These are phyloP conservation scores for Deilephila porcellus DNA, from an alignment of 2,888 invertebrate species.

Conservation along the genomic window DNA sequence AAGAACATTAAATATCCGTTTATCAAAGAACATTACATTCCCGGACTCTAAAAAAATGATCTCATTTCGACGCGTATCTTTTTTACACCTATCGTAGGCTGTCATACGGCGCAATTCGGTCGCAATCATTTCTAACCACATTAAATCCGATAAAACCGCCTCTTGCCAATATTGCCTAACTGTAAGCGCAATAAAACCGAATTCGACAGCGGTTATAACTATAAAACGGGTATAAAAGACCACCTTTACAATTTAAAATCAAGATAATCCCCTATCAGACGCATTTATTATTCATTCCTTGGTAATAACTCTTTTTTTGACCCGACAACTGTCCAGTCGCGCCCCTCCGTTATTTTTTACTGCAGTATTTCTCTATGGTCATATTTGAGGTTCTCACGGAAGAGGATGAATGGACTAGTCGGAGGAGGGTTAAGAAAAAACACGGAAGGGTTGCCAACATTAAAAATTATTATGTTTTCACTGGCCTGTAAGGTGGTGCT, in stretches of 20 bases:
- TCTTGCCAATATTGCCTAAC: conserved; percentile 28
- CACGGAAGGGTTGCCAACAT: conserved; percentile 81
- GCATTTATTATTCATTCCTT: conserved; percentile 70
- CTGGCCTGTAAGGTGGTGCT: conserved; percentile 69
- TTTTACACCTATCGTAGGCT: neutral
- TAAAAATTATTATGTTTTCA: conserved; percentile 78
- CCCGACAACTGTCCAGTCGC: conserved; percentile 77
- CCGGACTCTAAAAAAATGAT: no score
- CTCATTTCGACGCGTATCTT: neutral
- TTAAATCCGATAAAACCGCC: conserved; percentile 2
- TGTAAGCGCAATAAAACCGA: conserved; percentile 26
- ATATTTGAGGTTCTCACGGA: conserved; percentile 82
- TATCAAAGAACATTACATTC: no score
- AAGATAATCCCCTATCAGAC: conserved; percentile 63
- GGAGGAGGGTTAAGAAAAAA: conserved; percentile 64
- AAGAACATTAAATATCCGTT: neutral
- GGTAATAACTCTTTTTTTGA: conserved; percentile 67
- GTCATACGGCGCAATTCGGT: neutral
- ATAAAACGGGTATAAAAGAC: conserved; percentile 36
- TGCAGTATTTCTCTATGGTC: conserved; percentile 71
- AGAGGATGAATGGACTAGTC: conserved; percentile 74
- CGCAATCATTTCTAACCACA: conserved; percentile 2
- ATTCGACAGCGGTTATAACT: conserved; percentile 27
- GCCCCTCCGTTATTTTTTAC: conserved; percentile 74
- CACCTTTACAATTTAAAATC: conserved; percentile 61